Evolutionary conservation across 2,797 vertebrate species (phyloP).

Genomic region (Chelon labrosus): DNA sequence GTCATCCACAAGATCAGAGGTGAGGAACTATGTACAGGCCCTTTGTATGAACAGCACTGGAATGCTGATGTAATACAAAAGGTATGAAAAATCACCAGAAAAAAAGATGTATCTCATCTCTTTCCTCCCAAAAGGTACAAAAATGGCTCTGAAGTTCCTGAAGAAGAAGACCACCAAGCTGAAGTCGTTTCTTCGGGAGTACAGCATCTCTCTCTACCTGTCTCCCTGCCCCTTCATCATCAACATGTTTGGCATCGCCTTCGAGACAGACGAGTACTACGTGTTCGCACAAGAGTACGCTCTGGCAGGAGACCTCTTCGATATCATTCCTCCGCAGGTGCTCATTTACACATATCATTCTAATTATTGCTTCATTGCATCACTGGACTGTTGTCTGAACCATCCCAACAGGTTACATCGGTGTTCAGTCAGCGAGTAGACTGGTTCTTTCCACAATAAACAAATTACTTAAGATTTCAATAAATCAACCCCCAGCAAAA

Average conservation of each 20-base stretch:
- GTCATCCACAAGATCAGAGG: slow-evolving; percentile 89
- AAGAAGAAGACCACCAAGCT: slow-evolving; percentile 91
- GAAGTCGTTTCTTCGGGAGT: slow-evolving; percentile 89
- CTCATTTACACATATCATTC: background rate
- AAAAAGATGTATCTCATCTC: background rate
- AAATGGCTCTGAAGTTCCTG: slow-evolving; percentile 90
- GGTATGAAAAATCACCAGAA: background rate
- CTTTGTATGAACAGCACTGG: background rate
- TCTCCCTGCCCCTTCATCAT: slow-evolving; percentile 90
- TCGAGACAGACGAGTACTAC: slow-evolving; percentile 89
- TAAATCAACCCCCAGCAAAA: too few relatives aligned
- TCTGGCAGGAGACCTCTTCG: slow-evolving; percentile 89
- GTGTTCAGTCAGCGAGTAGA: too few relatives aligned
- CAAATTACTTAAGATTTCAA: too few relatives aligned
- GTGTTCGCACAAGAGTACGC: slow-evolving; percentile 91
- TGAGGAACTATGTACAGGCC: slow-evolving; percentile 52
- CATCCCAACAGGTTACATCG: too few relatives aligned
- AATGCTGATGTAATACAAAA: background rate
- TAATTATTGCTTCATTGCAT: background rate
- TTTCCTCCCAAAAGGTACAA: slow-evolving; percentile 79
- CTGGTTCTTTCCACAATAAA: background rate
- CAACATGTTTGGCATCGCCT: slow-evolving; percentile 89
- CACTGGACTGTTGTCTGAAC: too few relatives aligned
- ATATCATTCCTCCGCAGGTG: slow-evolving; percentile 91
- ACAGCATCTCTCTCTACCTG: slow-evolving; percentile 89